Evolutionary conservation across 2,113 vertebrate species (phyloP), one percentile per base, ranked within the genome.

Genomic region (Ailuropoda melanoleuca): DNA sequence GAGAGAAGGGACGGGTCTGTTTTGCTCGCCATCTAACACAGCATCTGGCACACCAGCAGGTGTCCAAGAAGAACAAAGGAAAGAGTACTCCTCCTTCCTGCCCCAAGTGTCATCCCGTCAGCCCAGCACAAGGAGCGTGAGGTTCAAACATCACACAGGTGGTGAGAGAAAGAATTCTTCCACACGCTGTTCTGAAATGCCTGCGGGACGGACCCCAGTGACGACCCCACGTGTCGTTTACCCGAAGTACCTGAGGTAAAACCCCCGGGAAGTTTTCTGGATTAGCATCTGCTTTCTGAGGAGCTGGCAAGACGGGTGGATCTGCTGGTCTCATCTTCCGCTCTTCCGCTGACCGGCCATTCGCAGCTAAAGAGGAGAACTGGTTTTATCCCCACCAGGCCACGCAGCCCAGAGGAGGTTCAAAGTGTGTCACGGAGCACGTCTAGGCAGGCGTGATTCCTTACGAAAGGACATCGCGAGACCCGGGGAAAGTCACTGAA

Each of bases 231-330:
- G 1, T 0, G 3, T 0, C 3, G 24, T 31, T 21, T 17, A 2
- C 0, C 19, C 7, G 1, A 29, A 56, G 81, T 98, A 99, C 99
- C 99, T 99, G 98, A 0, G 98, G 98, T 1, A 97, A 97, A 23
- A 96, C 77, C 43, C 99, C 98, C 18, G 97, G 98, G 77, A 97
- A 80, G 26, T 96, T 89, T 64, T 96, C 95, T 19, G 12, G 97
- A 11, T 18, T 64, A 43, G 31, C 81, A 43, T 82, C 96, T 91
- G 98, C 98, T 97, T 98, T 98, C 96, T 93, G 97, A 18, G 98
- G 98, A 10, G 99, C 99, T 2, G 99, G 99, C 1, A 99, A n/a
- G 82, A 98, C 98, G 0, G 97, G 99, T 9, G 98, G 99, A 50
- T 98, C 82, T 21, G 97, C 98, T 3, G 98, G 98, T 62, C 98